Conservation (phyloP, 2,113 vertebrate genomes). For the Entosphenus tridentatus region DNA sequence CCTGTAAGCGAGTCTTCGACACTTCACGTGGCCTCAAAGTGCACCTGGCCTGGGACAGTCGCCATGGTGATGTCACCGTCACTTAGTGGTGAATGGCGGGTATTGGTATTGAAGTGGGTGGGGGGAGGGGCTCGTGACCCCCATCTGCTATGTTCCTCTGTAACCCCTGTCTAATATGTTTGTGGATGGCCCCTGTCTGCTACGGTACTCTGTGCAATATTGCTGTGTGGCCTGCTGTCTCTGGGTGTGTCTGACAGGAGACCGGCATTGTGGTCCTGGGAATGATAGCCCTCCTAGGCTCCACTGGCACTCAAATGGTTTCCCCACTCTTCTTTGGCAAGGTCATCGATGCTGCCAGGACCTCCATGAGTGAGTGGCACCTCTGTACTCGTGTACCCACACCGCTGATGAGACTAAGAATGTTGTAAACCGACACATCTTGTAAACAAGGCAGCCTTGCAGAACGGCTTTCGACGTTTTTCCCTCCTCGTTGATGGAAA, state of each 20-base stretch:
- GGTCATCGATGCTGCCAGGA: conserved; percentile 8
- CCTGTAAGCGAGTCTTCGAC: too few species aligned
- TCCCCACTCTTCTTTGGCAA: conserved; percentile 10
- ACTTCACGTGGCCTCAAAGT: too few species aligned
- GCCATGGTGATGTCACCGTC: too few species aligned
- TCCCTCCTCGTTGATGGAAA: neutral
- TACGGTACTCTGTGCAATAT: too few species aligned
- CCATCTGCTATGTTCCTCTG: neutral
- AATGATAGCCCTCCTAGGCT: conserved; percentile 7
- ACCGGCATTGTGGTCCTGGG: neutral
- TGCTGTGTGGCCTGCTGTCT: neutral
- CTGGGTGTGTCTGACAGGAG: conserved; percentile 1
- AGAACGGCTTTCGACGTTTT: neutral
- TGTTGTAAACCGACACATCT: neutral
- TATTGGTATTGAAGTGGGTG: too few species aligned
- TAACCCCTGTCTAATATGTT: neutral
- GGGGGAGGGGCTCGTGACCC: neutral
- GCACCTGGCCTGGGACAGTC: too few species aligned
- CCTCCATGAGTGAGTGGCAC: conserved; percentile 9
- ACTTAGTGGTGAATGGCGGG: too few species aligned
- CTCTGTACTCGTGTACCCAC: neutral
- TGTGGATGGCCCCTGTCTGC: too few species aligned
- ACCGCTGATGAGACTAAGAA: neutral
- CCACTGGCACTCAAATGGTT: conserved; percentile 7
- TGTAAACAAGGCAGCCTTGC: neutral